These are phyloP conservation scores for Hafferia zeledoni DNA, from an alignment of 2,797 vertebrate species.

Conservation along the genomic window DNA sequence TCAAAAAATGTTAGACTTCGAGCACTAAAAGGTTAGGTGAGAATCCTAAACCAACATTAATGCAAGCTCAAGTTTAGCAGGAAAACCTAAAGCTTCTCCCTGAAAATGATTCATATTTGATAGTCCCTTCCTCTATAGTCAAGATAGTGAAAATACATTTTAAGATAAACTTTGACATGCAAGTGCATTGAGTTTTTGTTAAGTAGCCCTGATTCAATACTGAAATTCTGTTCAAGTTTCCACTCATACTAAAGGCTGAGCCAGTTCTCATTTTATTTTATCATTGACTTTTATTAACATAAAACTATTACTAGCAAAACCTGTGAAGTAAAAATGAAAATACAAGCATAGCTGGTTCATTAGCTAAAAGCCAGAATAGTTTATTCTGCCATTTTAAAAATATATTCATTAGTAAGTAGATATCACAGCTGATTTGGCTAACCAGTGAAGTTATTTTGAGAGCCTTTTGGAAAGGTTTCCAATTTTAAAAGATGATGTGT, in stretches of 20 bases:
- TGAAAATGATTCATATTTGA: background rate
- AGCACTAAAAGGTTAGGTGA: background rate
- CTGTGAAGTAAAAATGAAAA: background rate
- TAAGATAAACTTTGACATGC: background rate
- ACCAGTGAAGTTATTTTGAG: background rate
- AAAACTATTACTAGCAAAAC: background rate
- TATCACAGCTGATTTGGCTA: background rate
- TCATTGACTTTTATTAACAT: background rate
- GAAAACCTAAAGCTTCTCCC: background rate
- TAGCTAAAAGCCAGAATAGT: background rate
- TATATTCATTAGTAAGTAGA: background rate
- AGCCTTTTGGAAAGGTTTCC: background rate
- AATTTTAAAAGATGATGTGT: background rate
- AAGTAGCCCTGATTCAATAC: background rate
- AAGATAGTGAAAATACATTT: background rate
- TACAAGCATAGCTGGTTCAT: background rate
- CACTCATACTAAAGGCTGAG: background rate
- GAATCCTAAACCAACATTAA: background rate
- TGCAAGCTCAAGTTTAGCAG: background rate
- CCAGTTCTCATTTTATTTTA: background rate
- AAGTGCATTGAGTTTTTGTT: background rate
- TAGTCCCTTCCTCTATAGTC: background rate
- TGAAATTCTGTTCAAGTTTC: background rate
- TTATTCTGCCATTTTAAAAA: background rate
- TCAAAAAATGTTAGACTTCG: background rate